Base-by-base conservation (phyloP, 1,140 invertebrate species). In the Drosophila nigromelanica region DNA sequence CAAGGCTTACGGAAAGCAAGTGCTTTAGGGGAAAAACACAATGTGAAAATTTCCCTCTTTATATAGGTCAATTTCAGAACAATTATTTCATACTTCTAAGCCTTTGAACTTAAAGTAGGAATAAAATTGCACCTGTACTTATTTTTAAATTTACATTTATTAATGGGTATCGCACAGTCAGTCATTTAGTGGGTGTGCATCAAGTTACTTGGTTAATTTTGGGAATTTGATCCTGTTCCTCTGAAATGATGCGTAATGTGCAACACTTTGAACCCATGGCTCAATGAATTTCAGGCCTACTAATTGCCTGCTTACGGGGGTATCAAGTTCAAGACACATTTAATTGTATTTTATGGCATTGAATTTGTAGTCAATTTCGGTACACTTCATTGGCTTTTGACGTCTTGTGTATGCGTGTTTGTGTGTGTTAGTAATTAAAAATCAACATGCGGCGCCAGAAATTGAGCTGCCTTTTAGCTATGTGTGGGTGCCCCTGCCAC, bases 341-440 rank as follows among this genome's bases (percentile, higher is more conserved):
- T 85, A 85, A 86, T 80, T 77, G 81, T 82, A 56, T 78, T 86
- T 87, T 82, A 86, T 81, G 78, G 78, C 73, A 82, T 87, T 79
- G 78, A 82, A 76, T 89, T 75, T 70, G 76, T 82, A 81, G 82
- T 86, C 67, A 87, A 80, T 87, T 80, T 82, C 64, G 40, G 50
- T 63, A 67, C 67, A 69, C 68, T 80, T 71, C 51, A 74, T 73
- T 78, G 64, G 12, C 67, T 58, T 66, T 47, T 71, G 33, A 51
- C 21, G 33, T 51, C 35, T 42, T 33, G 15, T 35, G 35, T 51
- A 18, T 39, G 60, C 3, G 21, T 33, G 12, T 33, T 6, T 35
- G 27, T 43, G 15, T 33, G 37, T 55, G 51, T 15, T 27, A 27
- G 55, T 76, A 76, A 76, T 76, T 76, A 76, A 76, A 76, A 76